Percentiles rank a stretch among this genome's conserved stretches.
Conservation (phyloP, 2,797 vertebrate species). For the Acipenser ruthenus region DNA sequence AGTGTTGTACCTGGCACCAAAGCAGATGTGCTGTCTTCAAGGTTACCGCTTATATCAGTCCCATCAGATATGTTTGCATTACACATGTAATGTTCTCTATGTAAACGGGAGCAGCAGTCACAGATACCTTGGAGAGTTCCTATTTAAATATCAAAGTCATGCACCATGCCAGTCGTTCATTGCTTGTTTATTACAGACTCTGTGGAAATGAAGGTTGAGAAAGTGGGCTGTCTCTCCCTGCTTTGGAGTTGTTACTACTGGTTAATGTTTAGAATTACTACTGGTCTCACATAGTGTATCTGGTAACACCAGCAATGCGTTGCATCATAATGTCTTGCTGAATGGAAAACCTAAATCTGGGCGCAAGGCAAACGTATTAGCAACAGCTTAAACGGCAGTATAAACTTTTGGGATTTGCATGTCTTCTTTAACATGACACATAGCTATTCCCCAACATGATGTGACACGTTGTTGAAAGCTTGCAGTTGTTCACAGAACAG, state of each 20-base stretch:
- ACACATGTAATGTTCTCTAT: not conserved
- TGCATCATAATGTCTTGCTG: not conserved
- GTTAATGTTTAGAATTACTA: not conserved
- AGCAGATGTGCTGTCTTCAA: not conserved
- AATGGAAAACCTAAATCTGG: not conserved
- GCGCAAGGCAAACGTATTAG: too few species aligned
- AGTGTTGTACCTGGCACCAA: not conserved
- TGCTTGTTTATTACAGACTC: not conserved
- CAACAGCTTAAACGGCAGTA: too few species aligned
- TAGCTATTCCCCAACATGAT: too few species aligned
- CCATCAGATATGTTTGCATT: not conserved
- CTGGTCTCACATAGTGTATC: not conserved
- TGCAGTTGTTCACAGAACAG: too few species aligned
- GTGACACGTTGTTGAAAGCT: too few species aligned
- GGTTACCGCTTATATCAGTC: not conserved
- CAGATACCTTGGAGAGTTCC: slow-evolving; percentile 6
- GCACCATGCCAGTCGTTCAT: not conserved
- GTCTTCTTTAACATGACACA: too few species aligned
- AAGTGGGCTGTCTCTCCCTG: not conserved
- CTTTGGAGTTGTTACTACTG: too few species aligned
- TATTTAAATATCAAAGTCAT: not conserved
- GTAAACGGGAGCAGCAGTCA: not conserved
- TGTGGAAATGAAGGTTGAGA: not conserved
- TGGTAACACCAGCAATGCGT: not conserved
- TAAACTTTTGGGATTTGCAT: too few species aligned